phyloP scores from a whole-genome alignment of 2,113 vertebrate species.

The Echinops telfairi region DNA sequence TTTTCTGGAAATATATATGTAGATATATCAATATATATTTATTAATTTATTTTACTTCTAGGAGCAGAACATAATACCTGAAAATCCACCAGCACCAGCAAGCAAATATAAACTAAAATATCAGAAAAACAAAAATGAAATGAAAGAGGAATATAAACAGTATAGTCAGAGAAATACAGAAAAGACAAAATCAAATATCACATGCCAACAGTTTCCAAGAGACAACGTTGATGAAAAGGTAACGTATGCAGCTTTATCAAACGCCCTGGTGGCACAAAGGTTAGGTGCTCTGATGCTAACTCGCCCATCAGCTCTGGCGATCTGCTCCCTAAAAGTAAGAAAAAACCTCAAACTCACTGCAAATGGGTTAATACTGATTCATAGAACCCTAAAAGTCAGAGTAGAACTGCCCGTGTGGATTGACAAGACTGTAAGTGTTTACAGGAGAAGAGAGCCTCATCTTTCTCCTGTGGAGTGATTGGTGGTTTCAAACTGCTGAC shows the following conservation, averaged over 20 bases:
- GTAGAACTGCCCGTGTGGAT: too few species aligned
- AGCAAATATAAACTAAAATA: constrained; percentile 82
- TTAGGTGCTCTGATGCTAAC: neutral
- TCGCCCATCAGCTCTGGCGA: neutral
- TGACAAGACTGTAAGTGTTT: too few species aligned
- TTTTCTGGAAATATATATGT: too few species aligned
- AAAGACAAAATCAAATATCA: constrained; percentile 64
- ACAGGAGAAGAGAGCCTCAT: too few species aligned
- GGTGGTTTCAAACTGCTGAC: too few species aligned
- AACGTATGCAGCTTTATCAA: constrained; percentile 18
- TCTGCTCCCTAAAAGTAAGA: too few species aligned
- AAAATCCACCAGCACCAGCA: constrained; percentile 82
- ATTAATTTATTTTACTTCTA: neutral
- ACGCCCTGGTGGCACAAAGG: neutral
- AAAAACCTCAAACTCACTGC: too few species aligned
- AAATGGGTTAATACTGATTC: too few species aligned
- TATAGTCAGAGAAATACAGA: constrained; percentile 76
- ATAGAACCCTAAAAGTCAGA: too few species aligned
- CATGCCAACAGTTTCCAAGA: constrained; percentile 49
- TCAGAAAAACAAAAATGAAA: constrained; percentile 81
- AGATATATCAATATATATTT: neutral
- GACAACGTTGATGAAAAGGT: constrained; percentile 71
- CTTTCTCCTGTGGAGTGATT: too few species aligned
- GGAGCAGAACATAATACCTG: constrained; percentile 80
- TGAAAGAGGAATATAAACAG: constrained; percentile 81